A percentile compares a stretch with the other conserved stretches of the same genome.
phyloP scores from a whole-genome alignment of 2,888 invertebrate species.

The Archips xylosteana region DNA sequence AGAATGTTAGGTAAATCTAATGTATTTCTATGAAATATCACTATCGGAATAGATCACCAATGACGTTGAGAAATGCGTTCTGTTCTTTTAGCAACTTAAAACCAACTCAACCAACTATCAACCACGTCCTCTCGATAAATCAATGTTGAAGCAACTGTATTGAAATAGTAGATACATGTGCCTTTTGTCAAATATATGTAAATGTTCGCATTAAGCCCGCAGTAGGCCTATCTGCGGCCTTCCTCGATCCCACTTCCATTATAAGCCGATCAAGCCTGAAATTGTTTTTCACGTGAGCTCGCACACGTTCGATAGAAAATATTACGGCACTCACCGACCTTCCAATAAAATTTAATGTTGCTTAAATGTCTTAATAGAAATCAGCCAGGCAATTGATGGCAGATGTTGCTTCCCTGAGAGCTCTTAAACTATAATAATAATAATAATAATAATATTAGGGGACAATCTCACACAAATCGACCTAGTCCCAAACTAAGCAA shows the following conservation, averaged over 20 bases:
- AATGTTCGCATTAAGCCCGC: slow-evolving; percentile 20
- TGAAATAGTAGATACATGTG: slow-evolving; percentile 1
- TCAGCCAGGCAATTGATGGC: slow-evolving; percentile 6
- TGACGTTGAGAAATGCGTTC: too few species aligned
- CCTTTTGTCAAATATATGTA: slow-evolving; percentile 38
- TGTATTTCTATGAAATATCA: too few species aligned
- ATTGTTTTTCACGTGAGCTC: slow-evolving; percentile 37
- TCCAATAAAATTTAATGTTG: slow-evolving; percentile 26
- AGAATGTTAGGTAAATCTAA: too few species aligned
- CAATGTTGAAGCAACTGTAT: background rate
- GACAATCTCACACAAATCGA: too few species aligned
- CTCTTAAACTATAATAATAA: too few species aligned
- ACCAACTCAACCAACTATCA: background rate
- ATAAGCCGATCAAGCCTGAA: slow-evolving; percentile 40
- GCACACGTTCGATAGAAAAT: slow-evolving; percentile 17
- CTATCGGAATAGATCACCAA: too few species aligned
- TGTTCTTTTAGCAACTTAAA: background rate
- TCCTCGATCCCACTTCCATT: slow-evolving; percentile 27
- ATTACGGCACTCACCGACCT: slow-evolving; percentile 9
- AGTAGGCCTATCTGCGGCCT: slow-evolving; percentile 14
- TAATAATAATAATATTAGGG: too few species aligned
- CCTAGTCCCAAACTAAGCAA: too few species aligned
- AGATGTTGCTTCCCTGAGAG: slow-evolving; percentile 8
- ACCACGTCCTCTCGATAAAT: background rate
- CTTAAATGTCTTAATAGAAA: slow-evolving; percentile 23